Base-by-base conservation (phyloP, 2,113 vertebrate species). In the Pseudorhombus dupliciocellatus region DNA sequence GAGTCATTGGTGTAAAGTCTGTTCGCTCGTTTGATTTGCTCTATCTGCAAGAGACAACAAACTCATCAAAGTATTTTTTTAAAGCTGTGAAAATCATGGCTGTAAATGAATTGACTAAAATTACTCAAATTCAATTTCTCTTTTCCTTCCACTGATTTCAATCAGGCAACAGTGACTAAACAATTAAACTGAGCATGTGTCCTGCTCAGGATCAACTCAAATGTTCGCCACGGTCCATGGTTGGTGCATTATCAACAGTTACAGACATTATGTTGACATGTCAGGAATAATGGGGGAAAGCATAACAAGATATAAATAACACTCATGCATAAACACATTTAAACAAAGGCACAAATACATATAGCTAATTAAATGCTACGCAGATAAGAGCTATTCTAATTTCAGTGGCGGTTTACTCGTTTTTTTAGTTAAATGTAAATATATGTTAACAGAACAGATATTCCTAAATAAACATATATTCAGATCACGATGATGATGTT, bases 1-100 rank as follows among this genome's bases (percentile, higher is more conserved):
- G 95, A 96, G 89, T 98, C 97, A 1, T 96, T 96, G 59, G 96
- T 95, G 90, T 97, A 98, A 64, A 98, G 93, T 48, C 96, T 93
- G 81, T 98, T 98, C 42, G 93, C 94, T n/a, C 96, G 89, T 64
- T 96, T 95, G 87, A 98, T 98, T 88, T 97, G 94, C 83, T 98
- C 97, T 90, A 94, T 97, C 97, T 98, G 91, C 0, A 87, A 87
- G 65, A 82, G n/a, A 26, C n/a, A n/a, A 50, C 11, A 0, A 15
- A 5, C 1, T 40, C 11, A 7, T 77, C 4, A 80, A 22, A 1
- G 37, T 6, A 22, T 63, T 5, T 0, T 24, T 58, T 26, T 22
- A 10, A 46, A 8, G n/a, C n/a, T n/a, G n/a, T n/a, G n/a, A n/a
- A n/a, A n/a, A n/a, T n/a, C n/a, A n/a, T n/a, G n/a, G n/a, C n/a